phyloP scores from a whole-genome alignment of 2,797 vertebrate species.

The Potorous gilbertii region DNA sequence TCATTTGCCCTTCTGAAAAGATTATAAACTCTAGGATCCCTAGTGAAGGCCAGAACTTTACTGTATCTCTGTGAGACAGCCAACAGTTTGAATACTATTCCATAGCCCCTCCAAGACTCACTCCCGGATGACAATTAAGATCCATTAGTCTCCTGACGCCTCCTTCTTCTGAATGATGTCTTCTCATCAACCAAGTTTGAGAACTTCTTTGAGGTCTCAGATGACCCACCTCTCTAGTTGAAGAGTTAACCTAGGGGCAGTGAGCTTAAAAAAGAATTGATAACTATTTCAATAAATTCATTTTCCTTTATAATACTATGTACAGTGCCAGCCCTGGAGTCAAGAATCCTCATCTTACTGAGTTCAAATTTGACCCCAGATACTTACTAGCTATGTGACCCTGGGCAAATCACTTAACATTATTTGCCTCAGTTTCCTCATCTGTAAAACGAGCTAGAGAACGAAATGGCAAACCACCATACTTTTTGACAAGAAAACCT shows the following conservation, averaged over 20 bases:
- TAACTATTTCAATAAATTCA: neutral
- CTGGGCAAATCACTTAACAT: neutral
- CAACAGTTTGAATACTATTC: neutral
- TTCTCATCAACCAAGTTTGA: neutral
- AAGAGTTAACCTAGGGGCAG: neutral
- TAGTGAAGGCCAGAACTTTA: neutral
- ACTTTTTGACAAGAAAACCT: neutral
- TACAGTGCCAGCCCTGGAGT: neutral
- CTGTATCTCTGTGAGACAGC: neutral
- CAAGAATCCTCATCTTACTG: neutral
- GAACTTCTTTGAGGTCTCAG: neutral
- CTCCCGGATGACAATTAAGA: neutral
- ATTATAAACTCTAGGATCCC: neutral
- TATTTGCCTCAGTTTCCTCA: neutral
- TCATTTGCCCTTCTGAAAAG: neutral
- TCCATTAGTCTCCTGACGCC: neutral
- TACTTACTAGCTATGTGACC: neutral
- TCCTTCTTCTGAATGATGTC: neutral
- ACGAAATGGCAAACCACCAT: neutral
- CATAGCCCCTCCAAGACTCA: neutral
- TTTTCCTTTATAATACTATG: neutral
- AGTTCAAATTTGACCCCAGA: neutral
- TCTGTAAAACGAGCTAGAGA: neutral
- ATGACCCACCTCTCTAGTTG: neutral
- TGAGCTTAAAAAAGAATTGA: neutral